Evolutionary conservation across 1,140 invertebrate species (phyloP), one percentile per base, ranked within the genome.

Genomic region (Linepithema humile): DNA sequence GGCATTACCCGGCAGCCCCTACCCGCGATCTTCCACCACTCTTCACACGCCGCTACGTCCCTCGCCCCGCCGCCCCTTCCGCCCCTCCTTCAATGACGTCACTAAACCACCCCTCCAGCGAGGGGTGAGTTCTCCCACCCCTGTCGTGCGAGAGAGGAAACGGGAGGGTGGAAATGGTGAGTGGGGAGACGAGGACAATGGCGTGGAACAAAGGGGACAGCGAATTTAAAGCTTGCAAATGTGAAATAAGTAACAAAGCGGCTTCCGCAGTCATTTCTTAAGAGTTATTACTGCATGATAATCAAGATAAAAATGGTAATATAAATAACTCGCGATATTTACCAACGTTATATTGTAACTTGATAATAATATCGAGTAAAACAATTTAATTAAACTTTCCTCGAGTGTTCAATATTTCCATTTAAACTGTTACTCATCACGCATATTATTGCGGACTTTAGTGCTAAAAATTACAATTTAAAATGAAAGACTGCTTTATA

Each of bases 21-120:
- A 77, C 83, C 62, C 38, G n/a, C 67, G 9, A 73, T 72, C 83
- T 70, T 57, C 86, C 82, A 65, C 86, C 83, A 60, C 83, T 55
- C 82, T 65, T 78, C 78, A 3, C 62, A 40, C 73, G 38, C 35
- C 55, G 32, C 75, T 53, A 59, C 86, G 20, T 60, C 65, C 43
- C 43, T 45, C 73, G 23, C 38, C 20, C 20, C 55, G 17, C 26
- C 29, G 17, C 59, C 70, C 20, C 55, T 82, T 82, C 65, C 78
- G 59, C 82, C 85, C 83, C 87, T 84, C 55, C 67, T 60, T 50
- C 85, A 72, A 55, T 90, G 90, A 90, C 90, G 90, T 90, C 90
- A 90, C 80, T 83, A 10, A 62, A 59, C 43, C 64, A 32, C 75
- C 67, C 87, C 83, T 57, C 82, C 80, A 67, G 3, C 35, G 32